Conservation (phyloP, 2,888 invertebrate genomes). For the Leuctra nigra region DNA sequence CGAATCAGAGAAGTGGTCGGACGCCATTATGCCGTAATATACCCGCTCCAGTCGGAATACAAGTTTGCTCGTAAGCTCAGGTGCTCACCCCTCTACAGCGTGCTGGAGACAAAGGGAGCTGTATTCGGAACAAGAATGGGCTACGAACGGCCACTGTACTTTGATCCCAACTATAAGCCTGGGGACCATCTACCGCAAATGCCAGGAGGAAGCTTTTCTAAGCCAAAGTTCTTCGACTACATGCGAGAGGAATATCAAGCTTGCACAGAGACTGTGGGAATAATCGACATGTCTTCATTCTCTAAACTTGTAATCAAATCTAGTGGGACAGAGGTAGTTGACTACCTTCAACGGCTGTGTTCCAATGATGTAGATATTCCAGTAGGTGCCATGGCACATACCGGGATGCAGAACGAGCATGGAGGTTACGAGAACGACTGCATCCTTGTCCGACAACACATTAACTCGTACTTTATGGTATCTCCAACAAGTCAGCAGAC, state of each 20-base stretch:
- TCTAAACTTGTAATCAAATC: slow-evolving; percentile 68
- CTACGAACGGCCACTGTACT: slow-evolving; percentile 63
- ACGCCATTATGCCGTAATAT: slow-evolving; percentile 50
- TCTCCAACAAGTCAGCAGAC: slow-evolving; percentile 73
- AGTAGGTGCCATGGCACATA: slow-evolving; percentile 56
- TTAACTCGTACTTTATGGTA: slow-evolving; percentile 65
- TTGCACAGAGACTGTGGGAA: slow-evolving; percentile 66
- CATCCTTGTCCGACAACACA: slow-evolving; percentile 55
- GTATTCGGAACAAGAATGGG: slow-evolving; percentile 65
- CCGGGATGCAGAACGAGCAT: slow-evolving; percentile 63
- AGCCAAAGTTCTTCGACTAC: slow-evolving; percentile 61
- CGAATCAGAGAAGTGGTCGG: slow-evolving; percentile 59
- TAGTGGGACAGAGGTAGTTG: slow-evolving; percentile 49
- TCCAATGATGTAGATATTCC: slow-evolving; percentile 60
- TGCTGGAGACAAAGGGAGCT: slow-evolving; percentile 55
- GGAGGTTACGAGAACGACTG: slow-evolving; percentile 70
- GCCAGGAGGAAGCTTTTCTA: slow-evolving; percentile 57
- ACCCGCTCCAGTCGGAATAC: slow-evolving; percentile 54
- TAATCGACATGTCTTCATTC: slow-evolving; percentile 74
- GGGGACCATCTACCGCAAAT: slow-evolving; percentile 46
- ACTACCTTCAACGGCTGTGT: slow-evolving; percentile 57
- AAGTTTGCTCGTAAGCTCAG: slow-evolving; percentile 53
- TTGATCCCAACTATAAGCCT: slow-evolving; percentile 49
- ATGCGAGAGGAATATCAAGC: slow-evolving; percentile 65
- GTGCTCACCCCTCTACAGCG: slow-evolving; percentile 61